Evolutionary conservation across 1,140 invertebrate genomes (phyloP), one percentile per base, ranked within the genome.

Genomic region (Dinoponera quadriceps): DNA sequence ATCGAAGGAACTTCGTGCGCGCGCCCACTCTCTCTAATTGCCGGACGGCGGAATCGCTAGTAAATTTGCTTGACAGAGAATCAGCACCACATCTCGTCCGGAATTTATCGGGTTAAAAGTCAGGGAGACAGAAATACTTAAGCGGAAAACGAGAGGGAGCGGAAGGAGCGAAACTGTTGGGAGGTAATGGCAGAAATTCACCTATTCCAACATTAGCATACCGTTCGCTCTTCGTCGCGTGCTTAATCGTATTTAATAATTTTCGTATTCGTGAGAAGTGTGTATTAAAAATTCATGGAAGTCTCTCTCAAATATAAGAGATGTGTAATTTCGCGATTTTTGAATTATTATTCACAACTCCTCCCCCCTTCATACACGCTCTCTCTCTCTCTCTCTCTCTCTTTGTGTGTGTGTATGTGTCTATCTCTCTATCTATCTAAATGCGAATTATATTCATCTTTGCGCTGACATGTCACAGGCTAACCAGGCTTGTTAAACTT

Each of bases 91-190:
- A 85, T 75, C 83, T 85, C 80, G 57, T 89, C 75, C 82, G 78
- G 60, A 87, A 77, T 80, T 89, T 88, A 89, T 89, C 87, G 84
- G 77, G 83, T 68, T 89, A 89, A 89, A 89, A 89, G 88, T 89
- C 78, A 60, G 38, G 44, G 72, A 69, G 80, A 72, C 44, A 38
- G 78, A 72, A 80, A 83, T 27, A 66, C 54, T 85, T 83, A 68
- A 11, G 38, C 38, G 3, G 4, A 44, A 44, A 44, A 4, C 4
- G 7, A 44, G 38, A 51, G 16, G 25, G 22, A 57, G 25, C 27
- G 33, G 29, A 25, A 33, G 5, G 27, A 71, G 44, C 49, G 29
- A 63, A 55, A 49, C 57, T 29, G 68, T 20, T 2, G n/a, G 33
- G 29, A 74, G n/a, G 18, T 72, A 84, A 85, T 66, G 49, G 55